Base-by-base conservation (phyloP, 2,888 invertebrate species). In the Drosophila meridiana region DNA sequence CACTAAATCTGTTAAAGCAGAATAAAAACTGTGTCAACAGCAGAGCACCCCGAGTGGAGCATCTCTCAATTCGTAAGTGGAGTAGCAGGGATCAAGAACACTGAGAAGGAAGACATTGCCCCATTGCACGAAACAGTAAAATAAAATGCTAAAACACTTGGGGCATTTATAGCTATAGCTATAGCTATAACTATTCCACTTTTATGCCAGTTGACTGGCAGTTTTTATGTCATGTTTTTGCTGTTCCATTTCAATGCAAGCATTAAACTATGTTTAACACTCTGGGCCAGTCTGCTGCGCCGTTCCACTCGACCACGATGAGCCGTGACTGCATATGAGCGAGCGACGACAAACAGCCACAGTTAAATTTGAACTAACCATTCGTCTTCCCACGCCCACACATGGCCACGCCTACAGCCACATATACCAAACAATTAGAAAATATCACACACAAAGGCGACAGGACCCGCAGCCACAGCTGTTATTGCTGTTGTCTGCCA, bases 11-110 rank as follows among this genome's bases (percentile, higher is more conserved):
- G 65, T 65, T 80, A 68, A 78, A 63, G 72, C 56, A 67, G 66
- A 66, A 73, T 73, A 69, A 69, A 70, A 78, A 81, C 73, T 81
- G 68, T 78, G 81, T 80, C 80, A 80, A 77, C 78, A 78, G 78
- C 68, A 80, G 77, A 58, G 43, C 40, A 42, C 30, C 53, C 40
- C 20, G 26, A 60, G 60, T 66, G 43, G 52, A 67, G 47, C 40
- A 69, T 63, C 59, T 69, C 79, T 69, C 79, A 70, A 69, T 73
- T 76, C 69, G 66, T 48, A 63, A 43, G 55, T 58, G 53, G 72
- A 36, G 40, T 62, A 61, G 42, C 55, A 34, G 48, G 60, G 43
- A 65, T 59, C 32, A 68, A 34, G 36, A 43, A 58, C 64, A 11
- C 7, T 40, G 47, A 42, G 38, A 28, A 30, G 40, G 38, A 38